Evolutionary conservation across 2,888 invertebrate species (phyloP).

Genomic region (Hedya salicella): DNA sequence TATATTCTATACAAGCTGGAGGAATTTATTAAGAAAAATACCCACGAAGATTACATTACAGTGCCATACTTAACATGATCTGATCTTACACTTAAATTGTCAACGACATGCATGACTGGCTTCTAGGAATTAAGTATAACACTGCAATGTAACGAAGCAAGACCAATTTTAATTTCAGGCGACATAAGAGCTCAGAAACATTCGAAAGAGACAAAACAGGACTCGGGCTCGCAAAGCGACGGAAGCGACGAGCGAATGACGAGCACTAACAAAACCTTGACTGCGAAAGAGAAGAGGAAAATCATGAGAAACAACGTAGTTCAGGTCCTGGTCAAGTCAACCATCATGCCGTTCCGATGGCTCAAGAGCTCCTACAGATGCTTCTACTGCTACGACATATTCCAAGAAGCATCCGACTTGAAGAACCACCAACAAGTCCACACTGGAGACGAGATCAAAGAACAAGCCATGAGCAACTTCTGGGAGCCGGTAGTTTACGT

Average conservation of each 20-base stretch:
- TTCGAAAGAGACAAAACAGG: conserved; percentile 45
- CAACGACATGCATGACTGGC: conserved; percentile 52
- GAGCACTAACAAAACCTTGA: conserved; percentile 47
- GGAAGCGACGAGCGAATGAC: conserved; percentile 19
- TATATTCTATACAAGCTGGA: no score
- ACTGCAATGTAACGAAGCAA: conserved; percentile 54
- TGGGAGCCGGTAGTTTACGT: conserved; percentile 77
- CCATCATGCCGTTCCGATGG: conserved; percentile 78
- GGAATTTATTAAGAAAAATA: no score
- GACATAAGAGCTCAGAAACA: conserved; percentile 71
- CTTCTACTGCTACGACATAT: conserved; percentile 80
- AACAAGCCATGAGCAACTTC: conserved; percentile 73
- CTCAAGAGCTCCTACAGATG: conserved; percentile 78
- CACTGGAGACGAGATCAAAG: conserved; percentile 62
- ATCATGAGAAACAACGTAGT: conserved; percentile 73
- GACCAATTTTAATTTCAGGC: conserved; percentile 76
- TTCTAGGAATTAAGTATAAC: conserved; percentile 51
- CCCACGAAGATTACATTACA: no score
- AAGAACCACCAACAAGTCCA: conserved; percentile 69
- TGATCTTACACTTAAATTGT: not conserved
- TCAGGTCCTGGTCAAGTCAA: conserved; percentile 69
- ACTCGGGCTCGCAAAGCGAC: conserved; percentile 41
- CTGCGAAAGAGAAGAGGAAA: conserved; percentile 67
- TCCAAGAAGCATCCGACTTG: conserved; percentile 71
- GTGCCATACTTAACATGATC: no score